Conservation (phyloP, 1,140 invertebrate genomes). For the Phymastichus coffea region DNA sequence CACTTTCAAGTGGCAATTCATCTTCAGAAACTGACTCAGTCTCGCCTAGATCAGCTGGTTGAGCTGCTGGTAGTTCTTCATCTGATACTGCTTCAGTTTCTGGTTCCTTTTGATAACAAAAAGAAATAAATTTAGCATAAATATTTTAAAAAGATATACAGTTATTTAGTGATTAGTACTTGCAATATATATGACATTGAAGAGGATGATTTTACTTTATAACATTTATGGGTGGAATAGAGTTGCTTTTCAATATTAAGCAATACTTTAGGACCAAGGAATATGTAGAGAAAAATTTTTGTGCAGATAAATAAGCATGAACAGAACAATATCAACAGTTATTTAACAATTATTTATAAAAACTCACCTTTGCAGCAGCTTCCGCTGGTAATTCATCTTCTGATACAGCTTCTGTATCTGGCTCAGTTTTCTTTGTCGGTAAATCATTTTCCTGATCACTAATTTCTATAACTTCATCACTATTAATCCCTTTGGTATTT, state of each 20-base stretch:
- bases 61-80: conserved; percentile 74
- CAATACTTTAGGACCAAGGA: not conserved
- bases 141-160: conserved; percentile 4
- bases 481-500: conserved; percentile 13
- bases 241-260: conserved; percentile 11
- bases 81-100: conserved; percentile 72
- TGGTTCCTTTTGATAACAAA: conserved; percentile 53
- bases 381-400: conserved; percentile 66
- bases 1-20: conserved; percentile 67
- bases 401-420: conserved; percentile 69
- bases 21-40: conserved; percentile 82
- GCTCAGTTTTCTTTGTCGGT: conserved; percentile 52
- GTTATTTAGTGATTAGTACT: conserved; percentile 1
- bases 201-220: too few species aligned
- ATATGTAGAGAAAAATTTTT: not conserved
- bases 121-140: not conserved
- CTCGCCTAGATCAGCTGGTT: conserved; percentile 75
- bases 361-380: conserved; percentile 47
- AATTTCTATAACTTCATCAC: conserved; percentile 35
- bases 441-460: conserved; percentile 31
- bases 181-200: too few species aligned
- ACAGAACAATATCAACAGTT: conserved; percentile 1
- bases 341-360: too few species aligned
- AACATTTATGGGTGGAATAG: too few species aligned
- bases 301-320: conserved; percentile 6